Evolutionary conservation across 1,140 invertebrate species (phyloP).

Genomic region (Nasonia longicornis): DNA sequence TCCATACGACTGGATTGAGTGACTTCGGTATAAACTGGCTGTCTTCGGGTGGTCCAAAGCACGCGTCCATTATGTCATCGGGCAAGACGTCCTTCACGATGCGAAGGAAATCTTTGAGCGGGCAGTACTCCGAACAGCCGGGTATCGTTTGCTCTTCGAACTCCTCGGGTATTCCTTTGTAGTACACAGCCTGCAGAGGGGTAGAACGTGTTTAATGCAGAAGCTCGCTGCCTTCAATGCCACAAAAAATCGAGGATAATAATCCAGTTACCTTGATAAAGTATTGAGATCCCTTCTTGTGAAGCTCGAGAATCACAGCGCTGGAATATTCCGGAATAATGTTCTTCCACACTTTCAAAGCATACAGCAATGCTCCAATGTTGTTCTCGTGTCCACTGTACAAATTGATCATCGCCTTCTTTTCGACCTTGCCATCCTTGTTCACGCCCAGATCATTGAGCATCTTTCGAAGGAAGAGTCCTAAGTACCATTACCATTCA

Average conservation of each 20-base stretch:
- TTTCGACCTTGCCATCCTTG: constrained; percentile 47
- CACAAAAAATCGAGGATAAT: too few species aligned
- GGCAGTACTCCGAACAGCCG: constrained; percentile 7
- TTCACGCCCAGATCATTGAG: constrained; percentile 66
- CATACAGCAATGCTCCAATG: constrained; percentile 74
- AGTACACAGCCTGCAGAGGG: constrained; percentile 6
- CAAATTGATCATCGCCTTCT: constrained; percentile 69
- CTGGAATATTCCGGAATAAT: constrained; percentile 71
- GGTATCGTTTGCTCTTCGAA: background rate
- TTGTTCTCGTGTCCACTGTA: constrained; percentile 80
- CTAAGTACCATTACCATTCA: constrained; percentile 52
- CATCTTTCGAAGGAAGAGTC: constrained; percentile 70
- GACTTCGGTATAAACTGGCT: background rate
- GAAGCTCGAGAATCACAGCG: constrained; percentile 63
- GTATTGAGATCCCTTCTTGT: constrained; percentile 41
- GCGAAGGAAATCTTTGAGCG: background rate
- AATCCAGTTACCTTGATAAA: constrained; percentile 48
- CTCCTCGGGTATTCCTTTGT: background rate
- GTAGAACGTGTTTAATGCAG: constrained; percentile 46
- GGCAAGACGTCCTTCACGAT: constrained; percentile 46
- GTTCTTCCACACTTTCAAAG: constrained; percentile 74
- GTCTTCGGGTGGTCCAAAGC: constrained; percentile 2
- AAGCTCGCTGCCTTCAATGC: background rate
- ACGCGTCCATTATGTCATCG: background rate
- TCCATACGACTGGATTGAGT: background rate